Evolutionary conservation across 2,888 invertebrate genomes (phyloP), one percentile per base, ranked within the genome.

Genomic region (Athalia circularis): DNA sequence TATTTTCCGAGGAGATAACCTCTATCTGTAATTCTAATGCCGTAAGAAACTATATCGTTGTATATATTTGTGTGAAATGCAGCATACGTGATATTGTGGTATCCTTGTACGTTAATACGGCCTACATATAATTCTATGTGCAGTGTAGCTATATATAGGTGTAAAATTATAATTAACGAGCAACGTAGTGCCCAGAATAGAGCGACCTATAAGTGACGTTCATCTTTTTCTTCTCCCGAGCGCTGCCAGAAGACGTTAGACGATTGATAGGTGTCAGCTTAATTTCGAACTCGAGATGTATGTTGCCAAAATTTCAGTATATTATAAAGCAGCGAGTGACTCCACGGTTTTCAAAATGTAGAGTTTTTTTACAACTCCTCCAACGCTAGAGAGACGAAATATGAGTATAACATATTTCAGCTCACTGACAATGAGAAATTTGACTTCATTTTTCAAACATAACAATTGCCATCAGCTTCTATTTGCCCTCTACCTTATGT

Each of bases 181-280:
- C 65, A 29, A 29, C 29, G 29, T 29, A 29, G 65, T 65, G 65
- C 47, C 15, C 13, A 48, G 48, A 48, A 48, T 65, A 65, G 65
- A 65, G 8, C 47, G 52, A 52, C 48, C 48, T 65, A 15, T 13
- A n/a, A 48, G 48, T 48, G 48, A 29, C 29, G 29, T 29, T 29
- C 29, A 29, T 29, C 29, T 29, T 29, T 29, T 29, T 29, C 29
- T 29, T 29, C 29, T 29, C 48, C 48, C n/a, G 9, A 59, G 13
- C 5, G 57, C 4, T 13, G 57, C n/a, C 65, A 29, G 29, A 29
- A 65, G 65, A 65, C 65, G 65, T 8, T 65, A 65, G 65, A 48
- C 54, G 68, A 68, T 68, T 52, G 68, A 68, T 52, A 68, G 52
- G 50, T 68, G 29, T 52, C 52, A 52, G 29, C 7, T 45, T 65